These are phyloP conservation scores for Onychomys leucogaster DNA, from an alignment of 2,797 vertebrate genomes.

Conservation along the genomic window DNA sequence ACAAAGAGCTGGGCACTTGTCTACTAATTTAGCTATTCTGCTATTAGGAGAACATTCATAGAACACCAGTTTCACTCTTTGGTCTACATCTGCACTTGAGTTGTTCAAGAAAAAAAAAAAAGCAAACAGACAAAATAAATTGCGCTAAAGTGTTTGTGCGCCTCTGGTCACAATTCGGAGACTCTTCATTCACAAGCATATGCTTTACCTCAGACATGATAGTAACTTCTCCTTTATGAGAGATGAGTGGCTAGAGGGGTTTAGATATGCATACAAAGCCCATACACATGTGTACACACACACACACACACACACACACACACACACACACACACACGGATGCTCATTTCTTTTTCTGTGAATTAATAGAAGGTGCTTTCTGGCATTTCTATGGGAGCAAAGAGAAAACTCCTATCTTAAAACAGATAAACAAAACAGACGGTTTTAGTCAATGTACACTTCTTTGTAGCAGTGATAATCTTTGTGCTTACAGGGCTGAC, in stretches of 20 bases:
- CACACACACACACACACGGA: too few relatives aligned
- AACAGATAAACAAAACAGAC: neutral
- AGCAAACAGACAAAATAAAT: neutral
- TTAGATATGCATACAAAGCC: neutral
- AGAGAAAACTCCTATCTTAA: neutral
- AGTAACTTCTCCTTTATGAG: neutral
- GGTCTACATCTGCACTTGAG: neutral
- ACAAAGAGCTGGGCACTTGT: neutral
- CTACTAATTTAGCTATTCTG: neutral
- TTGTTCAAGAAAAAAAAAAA: neutral
- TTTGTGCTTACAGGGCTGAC: neutral
- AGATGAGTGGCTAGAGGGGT: neutral
- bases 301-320: neutral
- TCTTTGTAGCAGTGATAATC: fast-evolving
- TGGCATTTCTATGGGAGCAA: neutral
- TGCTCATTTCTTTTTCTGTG: neutral
- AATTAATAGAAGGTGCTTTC: neutral
- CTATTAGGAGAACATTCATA: neutral
- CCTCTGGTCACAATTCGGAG: neutral
- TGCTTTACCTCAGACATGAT: neutral
- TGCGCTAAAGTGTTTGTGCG: neutral
- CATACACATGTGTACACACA: neutral
- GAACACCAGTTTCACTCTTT: neutral
- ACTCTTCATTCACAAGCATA: neutral
- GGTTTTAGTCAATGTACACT: neutral